Conservation (phyloP, 2,888 invertebrate genomes). For the Epinotia nisella region DNA sequence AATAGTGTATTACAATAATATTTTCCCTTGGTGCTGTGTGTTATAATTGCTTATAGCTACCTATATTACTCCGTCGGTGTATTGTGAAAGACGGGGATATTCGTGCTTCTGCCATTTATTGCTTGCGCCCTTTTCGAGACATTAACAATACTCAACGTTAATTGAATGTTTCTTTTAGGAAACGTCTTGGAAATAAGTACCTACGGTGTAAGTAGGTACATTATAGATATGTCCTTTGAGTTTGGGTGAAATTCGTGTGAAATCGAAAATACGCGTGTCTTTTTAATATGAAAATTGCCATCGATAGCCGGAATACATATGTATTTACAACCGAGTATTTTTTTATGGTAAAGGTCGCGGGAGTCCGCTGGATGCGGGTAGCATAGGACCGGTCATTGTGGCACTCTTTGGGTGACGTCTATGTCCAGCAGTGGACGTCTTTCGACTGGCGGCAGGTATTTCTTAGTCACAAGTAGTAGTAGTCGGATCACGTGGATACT, state of each 20-base stretch:
- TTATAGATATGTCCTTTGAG: background rate
- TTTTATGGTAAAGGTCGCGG: too few species aligned
- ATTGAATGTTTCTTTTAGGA: conserved; percentile 20
- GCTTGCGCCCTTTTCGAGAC: conserved; percentile 1
- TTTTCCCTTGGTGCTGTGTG: conserved; percentile 11
- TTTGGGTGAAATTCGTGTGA: background rate
- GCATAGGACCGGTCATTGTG: too few species aligned
- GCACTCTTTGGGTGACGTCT: too few species aligned
- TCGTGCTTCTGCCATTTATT: background rate
- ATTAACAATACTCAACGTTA: conserved; percentile 20
- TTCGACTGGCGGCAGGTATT: too few species aligned
- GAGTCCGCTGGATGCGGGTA: too few species aligned
- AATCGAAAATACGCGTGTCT: background rate
- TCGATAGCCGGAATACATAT: background rate
- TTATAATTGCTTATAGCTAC: conserved; percentile 17
- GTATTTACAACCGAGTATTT: background rate
- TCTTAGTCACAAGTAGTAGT: too few species aligned
- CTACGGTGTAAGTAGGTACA: too few species aligned
- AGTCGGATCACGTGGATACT: too few species aligned
- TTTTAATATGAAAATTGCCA: background rate
- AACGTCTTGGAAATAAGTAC: background rate
- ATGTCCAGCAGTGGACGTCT: too few species aligned
- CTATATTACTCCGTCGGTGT: conserved; percentile 1
- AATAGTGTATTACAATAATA: conserved; percentile 19
- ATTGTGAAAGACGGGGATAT: conserved; percentile 8